phyloP scores from a whole-genome alignment of 2,797 vertebrate genomes.

The Gobionotothen gibberifrons region DNA sequence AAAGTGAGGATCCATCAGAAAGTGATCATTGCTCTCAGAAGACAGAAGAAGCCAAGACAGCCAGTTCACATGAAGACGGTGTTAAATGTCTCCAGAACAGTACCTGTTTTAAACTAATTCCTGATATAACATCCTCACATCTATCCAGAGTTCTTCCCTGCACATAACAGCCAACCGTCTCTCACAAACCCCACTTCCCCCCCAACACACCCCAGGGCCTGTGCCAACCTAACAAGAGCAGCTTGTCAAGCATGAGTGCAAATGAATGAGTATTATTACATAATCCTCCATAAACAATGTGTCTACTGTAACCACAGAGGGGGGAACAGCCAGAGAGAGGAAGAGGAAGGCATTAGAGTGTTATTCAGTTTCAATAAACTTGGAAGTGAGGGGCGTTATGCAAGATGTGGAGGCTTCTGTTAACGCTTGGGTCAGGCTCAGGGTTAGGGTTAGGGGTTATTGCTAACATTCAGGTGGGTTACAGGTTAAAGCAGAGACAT shows the following conservation, averaged over 20 bases:
- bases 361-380: constrained; percentile 52
- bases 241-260: constrained; percentile 63
- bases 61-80: not conserved
- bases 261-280: constrained; percentile 71
- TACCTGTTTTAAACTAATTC: constrained; percentile 24
- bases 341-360: constrained; percentile 41
- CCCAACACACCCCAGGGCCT: constrained; percentile 23
- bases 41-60: not conserved
- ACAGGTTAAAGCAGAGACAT: not conserved
- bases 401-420: constrained; percentile 31
- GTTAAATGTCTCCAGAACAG: constrained; percentile 11
- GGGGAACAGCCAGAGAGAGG: constrained; percentile 22
- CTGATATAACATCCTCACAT: constrained; percentile 12
- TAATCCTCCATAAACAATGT: constrained; percentile 74
- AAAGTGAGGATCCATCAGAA: constrained; percentile 10
- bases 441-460: not conserved
- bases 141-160: not conserved
- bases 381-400: constrained; percentile 41
- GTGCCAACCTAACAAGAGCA: constrained; percentile 49
- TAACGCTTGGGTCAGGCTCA: constrained; percentile 17
- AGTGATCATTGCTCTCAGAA: constrained; percentile 4
- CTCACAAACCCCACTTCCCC: constrained; percentile 17
- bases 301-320: constrained; percentile 55
- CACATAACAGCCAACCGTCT: constrained; percentile 19
- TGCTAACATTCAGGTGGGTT: not conserved